Evolutionary conservation across 2,797 vertebrate genomes (phyloP).

Genomic region (Mustela erminea): DNA sequence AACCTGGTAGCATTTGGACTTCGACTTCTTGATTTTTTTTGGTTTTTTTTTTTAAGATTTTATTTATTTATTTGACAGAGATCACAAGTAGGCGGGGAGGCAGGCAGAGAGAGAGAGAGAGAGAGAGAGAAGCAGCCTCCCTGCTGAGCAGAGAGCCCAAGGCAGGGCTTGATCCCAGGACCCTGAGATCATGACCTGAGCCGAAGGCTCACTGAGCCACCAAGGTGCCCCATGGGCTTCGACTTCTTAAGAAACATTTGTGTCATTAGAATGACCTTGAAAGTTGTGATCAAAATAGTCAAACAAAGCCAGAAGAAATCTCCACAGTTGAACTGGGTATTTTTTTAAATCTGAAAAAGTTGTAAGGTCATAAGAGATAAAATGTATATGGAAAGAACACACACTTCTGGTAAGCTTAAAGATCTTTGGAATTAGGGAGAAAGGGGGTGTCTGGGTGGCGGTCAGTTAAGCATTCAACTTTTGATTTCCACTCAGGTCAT

Average conservation of each 20-base stretch:
- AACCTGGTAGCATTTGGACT: not conserved
- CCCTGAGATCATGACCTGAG: no score
- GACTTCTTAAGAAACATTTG: not conserved
- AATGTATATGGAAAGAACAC: not conserved
- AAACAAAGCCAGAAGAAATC: not conserved
- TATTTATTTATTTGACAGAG: no score
- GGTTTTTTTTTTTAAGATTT: no score
- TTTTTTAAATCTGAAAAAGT: not conserved
- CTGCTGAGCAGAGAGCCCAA: no score
- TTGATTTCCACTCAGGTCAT: not conserved
- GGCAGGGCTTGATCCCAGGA: no score
- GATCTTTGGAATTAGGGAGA: slow-evolving; percentile 22
- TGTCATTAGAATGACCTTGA: not conserved
- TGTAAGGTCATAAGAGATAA: not conserved
- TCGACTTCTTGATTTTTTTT: no score
- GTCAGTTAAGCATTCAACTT: not conserved
- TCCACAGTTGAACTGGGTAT: not conserved
- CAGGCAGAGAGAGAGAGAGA: no score
- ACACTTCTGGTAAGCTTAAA: not conserved
- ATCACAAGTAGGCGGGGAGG: no score
- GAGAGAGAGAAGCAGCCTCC: no score
- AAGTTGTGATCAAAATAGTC: not conserved
- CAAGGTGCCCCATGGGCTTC: not conserved
- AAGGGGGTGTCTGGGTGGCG: not conserved
- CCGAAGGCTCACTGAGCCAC: no score